Evolutionary conservation across 2,113 vertebrate species (phyloP).

Genomic region (Cyanocitta stelleri): DNA sequence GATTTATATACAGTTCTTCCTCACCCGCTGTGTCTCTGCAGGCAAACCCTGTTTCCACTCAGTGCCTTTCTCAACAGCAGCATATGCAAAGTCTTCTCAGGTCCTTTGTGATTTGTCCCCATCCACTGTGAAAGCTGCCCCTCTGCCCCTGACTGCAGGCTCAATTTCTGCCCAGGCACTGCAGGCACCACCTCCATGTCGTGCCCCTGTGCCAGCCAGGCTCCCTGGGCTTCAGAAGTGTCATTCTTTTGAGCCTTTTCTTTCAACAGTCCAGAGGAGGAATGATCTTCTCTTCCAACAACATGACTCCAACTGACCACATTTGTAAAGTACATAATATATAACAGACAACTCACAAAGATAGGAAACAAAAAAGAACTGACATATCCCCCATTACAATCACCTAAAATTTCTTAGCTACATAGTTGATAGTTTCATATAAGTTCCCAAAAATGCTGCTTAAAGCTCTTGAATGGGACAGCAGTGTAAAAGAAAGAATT

Average conservation of each 20-base stretch:
- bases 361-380: background rate
- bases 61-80: background rate
- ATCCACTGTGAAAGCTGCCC: rapidly evolving
- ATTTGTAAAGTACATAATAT: background rate
- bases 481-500: background rate
- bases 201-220: background rate
- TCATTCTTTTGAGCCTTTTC: background rate
- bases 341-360: background rate
- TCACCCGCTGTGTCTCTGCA: background rate
- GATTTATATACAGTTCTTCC: background rate
- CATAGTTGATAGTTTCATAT: background rate
- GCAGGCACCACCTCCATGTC: background rate
- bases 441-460: background rate
- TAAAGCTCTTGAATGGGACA: background rate
- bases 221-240: background rate
- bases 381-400: background rate
- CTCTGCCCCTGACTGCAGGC: background rate
- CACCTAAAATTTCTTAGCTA: background rate
- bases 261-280: background rate
- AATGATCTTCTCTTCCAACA: background rate
- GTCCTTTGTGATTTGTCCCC: background rate
- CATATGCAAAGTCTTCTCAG: background rate
- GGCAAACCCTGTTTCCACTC: background rate
- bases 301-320: background rate
- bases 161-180: background rate